Percentiles rank a stretch among this genome's conserved stretches.
Evolutionary conservation across 2,797 vertebrate species (phyloP).

Genomic region (Phrynocephalus guinanensis): DNA sequence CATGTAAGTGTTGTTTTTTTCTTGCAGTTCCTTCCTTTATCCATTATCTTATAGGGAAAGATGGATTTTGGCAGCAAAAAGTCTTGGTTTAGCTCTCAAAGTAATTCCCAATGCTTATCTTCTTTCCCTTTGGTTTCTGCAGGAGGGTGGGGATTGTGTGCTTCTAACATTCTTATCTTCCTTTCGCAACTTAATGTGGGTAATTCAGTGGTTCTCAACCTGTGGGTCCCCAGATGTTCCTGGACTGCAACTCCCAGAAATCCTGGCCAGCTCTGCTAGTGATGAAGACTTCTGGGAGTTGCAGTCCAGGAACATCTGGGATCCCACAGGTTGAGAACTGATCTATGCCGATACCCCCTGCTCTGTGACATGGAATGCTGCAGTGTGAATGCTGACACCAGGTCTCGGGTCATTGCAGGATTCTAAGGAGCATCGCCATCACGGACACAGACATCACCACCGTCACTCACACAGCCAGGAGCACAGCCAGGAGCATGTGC

Average conservation of each 20-base stretch:
- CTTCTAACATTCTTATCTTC: neutral
- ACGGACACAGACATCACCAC: rapidly evolving
- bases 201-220: neutral
- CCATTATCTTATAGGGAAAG: neutral
- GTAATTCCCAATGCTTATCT: neutral
- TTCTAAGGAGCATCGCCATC: conserved; percentile 22
- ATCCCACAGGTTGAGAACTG: no score
- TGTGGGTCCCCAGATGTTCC: no score
- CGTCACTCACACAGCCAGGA: conserved; percentile 53
- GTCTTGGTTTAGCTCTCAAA: neutral
- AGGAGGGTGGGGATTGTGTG: neutral
- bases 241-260: no score
- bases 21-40: neutral
- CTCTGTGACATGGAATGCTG: neutral
- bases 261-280: no score
- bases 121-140: no score
- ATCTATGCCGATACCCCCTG: no score
- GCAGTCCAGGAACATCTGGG: no score
- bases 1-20: conserved; percentile 63
- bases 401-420: conserved; percentile 38
- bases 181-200: neutral
- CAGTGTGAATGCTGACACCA: neutral
- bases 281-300: no score
- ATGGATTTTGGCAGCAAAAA: neutral
- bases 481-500: conserved; percentile 51